Conservation (phyloP, 23 tunicate genomes). For the Phallusia fumigata region DNA sequence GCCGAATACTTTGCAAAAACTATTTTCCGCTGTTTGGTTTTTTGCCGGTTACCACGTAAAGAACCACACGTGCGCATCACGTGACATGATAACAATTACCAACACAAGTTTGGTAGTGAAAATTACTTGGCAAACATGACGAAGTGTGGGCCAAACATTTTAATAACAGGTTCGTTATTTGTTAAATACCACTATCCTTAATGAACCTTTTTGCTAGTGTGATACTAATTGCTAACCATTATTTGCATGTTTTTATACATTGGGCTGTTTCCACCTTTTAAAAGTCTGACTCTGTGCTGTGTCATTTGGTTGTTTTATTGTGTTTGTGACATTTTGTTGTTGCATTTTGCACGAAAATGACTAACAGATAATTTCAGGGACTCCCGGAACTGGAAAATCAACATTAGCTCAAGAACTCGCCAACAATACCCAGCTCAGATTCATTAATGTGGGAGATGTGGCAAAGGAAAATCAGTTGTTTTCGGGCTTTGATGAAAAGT, state of each 20-base stretch:
- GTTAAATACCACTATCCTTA: too few relatives aligned
- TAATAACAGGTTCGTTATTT: neutral
- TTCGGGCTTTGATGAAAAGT: slow-evolving; percentile 67
- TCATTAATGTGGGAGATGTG: slow-evolving; percentile 62
- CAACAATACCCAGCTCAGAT: slow-evolving; percentile 18
- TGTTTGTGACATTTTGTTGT: too few relatives aligned
- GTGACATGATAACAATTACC: neutral
- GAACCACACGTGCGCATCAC: neutral
- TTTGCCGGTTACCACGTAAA: neutral
- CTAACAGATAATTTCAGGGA: slow-evolving; percentile 37
- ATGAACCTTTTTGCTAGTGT: too few relatives aligned
- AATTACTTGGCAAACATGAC: neutral
- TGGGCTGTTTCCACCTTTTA: too few relatives aligned
- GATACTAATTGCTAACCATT: too few relatives aligned
- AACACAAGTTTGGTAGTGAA: too few relatives aligned
- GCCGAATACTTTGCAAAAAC: too few relatives aligned
- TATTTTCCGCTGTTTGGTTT: too few relatives aligned
- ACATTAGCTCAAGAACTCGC: slow-evolving; percentile 83
- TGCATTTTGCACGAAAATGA: too few relatives aligned
- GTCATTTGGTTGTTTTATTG: too few relatives aligned
- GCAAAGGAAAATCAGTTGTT: slow-evolving; percentile 85
- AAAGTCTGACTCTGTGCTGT: too few relatives aligned
- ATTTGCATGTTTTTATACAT: too few relatives aligned
- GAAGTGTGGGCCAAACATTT: neutral
- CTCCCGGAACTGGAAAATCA: slow-evolving; percentile 94